Base-by-base conservation (phyloP, 2,888 invertebrate species). In the Augiades crinisus region DNA sequence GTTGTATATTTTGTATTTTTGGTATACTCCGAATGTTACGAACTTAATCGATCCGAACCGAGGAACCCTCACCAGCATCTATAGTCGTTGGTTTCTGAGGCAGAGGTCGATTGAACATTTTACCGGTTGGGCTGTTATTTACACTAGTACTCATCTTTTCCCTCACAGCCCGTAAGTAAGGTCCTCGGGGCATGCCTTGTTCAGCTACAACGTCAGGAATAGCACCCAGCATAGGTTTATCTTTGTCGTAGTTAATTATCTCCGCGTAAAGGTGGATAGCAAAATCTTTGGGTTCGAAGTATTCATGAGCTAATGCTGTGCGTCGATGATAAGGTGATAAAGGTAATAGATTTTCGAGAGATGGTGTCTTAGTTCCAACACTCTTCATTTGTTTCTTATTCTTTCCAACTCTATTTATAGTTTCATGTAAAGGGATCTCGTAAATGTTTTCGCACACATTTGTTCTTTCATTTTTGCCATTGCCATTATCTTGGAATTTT, bases 31-130 rank as follows among this genome's bases (percentile, higher is more conserved):
- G 46, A 30, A 56, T 54, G 57, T 57, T 36, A 30, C 8, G 27
- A n/a, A 21, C 59, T 50, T 44, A 17, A 27, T 67, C 75, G 16
- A 64, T 67, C 53, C 70, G 70, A 37, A 67, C 81, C 47, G 91
- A 86, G 1, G 85, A 75, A 2, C 85, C 86, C 47, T 83, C 86
- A n/a, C 80, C 85, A 2, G 78, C 72, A 61, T 85, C 83, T 21
- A 68, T 43, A 16, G 58, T 52, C 21, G 55, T 77, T 12, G 94
- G 94, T 69, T 93, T 93, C 56, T 92, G 91, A 0, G 94, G 94
- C 27, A 94, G 78, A n/a, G 94, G 94, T 58, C 94, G 86, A 64
- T 93, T 92, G 19, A 92, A 87, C 93, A 94, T 93, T 64, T 90
- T 92, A 17, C 75, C 81, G 2, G 67, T 52, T 2, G 74, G 68